Percentiles rank a stretch among this genome's conserved stretches.
phyloP scores from a whole-genome alignment of 2,113 vertebrate species.

The Callithrix jacchus region DNA sequence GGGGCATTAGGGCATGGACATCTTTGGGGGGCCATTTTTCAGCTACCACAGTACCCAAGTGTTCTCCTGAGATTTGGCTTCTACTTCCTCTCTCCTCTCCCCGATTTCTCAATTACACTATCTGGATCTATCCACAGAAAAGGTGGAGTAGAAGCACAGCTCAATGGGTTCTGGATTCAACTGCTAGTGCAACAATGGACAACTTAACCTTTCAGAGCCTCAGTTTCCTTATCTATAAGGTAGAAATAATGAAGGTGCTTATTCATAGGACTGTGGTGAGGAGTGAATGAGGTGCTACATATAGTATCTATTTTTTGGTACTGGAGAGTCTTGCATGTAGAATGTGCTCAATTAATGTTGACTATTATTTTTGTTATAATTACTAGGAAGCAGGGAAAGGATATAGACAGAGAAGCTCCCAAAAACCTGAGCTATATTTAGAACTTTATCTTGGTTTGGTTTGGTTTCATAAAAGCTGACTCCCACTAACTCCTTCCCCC shows the following conservation, averaged over 20 bases:
- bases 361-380: neutral
- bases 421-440: neutral
- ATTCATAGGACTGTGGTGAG: neutral
- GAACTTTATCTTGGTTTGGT: neutral
- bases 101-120: neutral
- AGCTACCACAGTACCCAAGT: neutral
- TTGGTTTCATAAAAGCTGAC: neutral
- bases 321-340: neutral
- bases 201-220: neutral
- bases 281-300: neutral
- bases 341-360: neutral
- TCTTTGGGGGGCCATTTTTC: neutral
- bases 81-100: neutral
- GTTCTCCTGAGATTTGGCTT: neutral
- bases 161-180: neutral
- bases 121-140: neutral
- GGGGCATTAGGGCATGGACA: neutral
- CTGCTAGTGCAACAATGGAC: neutral
- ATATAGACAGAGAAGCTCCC: neutral
- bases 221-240: neutral
- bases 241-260: neutral
- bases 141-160: neutral
- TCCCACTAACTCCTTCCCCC: neutral
- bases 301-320: neutral
- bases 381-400: neutral